These are phyloP conservation scores for Aplodontia rufa DNA, from an alignment of 2,113 vertebrate species.

Conservation along the genomic window DNA sequence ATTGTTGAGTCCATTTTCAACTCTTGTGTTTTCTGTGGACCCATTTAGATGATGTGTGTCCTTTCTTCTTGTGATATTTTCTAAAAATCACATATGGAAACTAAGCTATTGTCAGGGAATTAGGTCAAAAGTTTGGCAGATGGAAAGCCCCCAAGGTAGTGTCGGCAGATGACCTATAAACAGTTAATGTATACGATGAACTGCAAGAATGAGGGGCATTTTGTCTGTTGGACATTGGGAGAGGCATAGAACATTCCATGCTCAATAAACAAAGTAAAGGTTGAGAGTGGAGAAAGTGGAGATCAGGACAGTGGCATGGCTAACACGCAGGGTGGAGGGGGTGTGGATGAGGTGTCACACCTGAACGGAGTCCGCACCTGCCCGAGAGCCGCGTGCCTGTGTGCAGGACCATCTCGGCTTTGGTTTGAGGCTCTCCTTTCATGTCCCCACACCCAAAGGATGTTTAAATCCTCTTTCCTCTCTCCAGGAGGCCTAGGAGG, in stretches of 20 bases:
- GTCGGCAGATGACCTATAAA: background rate
- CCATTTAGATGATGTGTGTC: background rate
- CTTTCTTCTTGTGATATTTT: background rate
- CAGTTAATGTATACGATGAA: background rate
- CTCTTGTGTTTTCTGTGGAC: background rate
- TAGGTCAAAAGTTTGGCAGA: background rate
- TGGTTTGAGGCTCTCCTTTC: background rate
- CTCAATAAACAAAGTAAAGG: background rate
- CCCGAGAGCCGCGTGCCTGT: background rate
- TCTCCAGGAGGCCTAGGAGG: background rate
- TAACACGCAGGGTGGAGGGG: too few relatives aligned
- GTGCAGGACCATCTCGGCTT: background rate
- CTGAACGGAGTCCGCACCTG: too few relatives aligned
- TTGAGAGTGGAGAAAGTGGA: background rate
- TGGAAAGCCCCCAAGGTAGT: background rate
- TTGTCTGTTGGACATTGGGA: background rate
- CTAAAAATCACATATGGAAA: background rate
- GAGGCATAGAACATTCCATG: background rate
- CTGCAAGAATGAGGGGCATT: background rate
- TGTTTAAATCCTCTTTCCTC: background rate
- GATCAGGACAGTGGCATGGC: background rate
- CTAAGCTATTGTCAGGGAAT: background rate
- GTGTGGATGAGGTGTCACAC: too few relatives aligned
- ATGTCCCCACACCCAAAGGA: background rate
- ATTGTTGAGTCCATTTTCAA: background rate